Base-by-base conservation (phyloP, 1,140 invertebrate species). In the Ptiloglossa arizonensis region DNA sequence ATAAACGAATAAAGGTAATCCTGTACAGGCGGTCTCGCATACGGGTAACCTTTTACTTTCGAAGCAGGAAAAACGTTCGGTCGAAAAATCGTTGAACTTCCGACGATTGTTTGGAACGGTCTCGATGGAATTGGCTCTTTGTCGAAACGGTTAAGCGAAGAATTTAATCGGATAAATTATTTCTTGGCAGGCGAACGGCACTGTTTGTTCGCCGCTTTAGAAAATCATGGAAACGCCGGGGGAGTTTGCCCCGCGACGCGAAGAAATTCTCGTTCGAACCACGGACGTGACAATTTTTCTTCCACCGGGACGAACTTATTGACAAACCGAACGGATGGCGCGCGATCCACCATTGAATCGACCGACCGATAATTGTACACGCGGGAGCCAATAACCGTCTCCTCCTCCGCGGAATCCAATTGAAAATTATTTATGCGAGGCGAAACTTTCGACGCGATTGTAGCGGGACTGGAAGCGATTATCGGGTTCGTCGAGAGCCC, bases 91-190 rank as follows among this genome's bases (percentile, higher is more conserved):
- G 8, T 35, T 27, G 24, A 29, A 24, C 52, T 29, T 15, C 54
- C 2, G 13, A 32, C 54, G 11, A 35, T 15, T 5, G 6, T 5
- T 32, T 19, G 15, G 6, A 32, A 52, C n/a, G 6, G 11, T 56
- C 27, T 2, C 13, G 15, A 57, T 32, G 9, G 32, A 32, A 32
- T 57, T 57, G 54, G 11, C 27, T 24, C 54, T 29, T 29, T 15
- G 54, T 22, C 54, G 52, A 56, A 0, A 3, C 24, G n/a, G 11
- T 9, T 19, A 15, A 29, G 11, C 8, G 11, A 9, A 56, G 19
- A 59, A n/a, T 1, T 35, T 41, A 60, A 60, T 60, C 19, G 59
- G 59, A 60, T 60, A 41, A 60, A 60, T 60, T 60, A 41, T 38
- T 24, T 60, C 32, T 41, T 60, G 59, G 59, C 59, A 60, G 29